Percentiles rank a stretch among this genome's conserved stretches.
These are phyloP conservation scores for Psettodes erumei DNA, from an alignment of 2,113 vertebrate species.

Conservation along the genomic window DNA sequence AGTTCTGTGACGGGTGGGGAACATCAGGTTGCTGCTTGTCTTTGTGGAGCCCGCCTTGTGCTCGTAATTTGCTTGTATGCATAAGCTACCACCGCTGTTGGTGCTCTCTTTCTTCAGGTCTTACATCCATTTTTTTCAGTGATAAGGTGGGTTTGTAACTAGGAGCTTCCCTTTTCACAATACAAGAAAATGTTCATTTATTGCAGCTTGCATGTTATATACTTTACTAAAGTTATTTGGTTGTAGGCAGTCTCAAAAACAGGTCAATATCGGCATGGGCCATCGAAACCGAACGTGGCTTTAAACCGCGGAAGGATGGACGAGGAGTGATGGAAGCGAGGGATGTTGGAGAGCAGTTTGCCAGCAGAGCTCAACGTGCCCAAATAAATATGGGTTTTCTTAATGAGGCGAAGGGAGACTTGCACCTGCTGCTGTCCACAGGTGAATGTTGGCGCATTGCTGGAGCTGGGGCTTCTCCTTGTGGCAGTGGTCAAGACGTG, in stretches of 20 bases:
- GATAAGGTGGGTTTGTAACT: not conserved
- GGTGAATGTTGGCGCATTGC: constrained; percentile 48
- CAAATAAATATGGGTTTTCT: constrained; percentile 71
- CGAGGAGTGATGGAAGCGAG: constrained; percentile 19
- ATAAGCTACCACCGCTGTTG: no score
- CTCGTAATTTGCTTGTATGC: no score
- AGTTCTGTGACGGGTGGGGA: no score
- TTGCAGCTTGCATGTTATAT: not conserved
- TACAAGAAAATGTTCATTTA: not conserved
- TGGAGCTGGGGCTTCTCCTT: constrained; percentile 19
- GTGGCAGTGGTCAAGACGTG: constrained; percentile 58
- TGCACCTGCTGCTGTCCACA: constrained; percentile 56
- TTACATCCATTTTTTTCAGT: no score
- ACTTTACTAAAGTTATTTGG: not conserved
- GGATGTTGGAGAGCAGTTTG: constrained; percentile 23
- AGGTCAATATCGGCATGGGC: not conserved
- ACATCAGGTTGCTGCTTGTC: no score
- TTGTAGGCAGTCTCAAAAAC: not conserved
- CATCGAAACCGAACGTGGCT: constrained; percentile 12
- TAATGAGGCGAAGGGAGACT: constrained; percentile 68
- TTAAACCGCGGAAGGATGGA: constrained; percentile 20
- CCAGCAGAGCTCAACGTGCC: constrained; percentile 51
- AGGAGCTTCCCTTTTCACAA: not conserved
- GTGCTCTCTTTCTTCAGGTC: no score
- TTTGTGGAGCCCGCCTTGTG: no score